phyloP scores from a whole-genome alignment of 2,888 invertebrate genomes.

The Ochropleura leucogaster region DNA sequence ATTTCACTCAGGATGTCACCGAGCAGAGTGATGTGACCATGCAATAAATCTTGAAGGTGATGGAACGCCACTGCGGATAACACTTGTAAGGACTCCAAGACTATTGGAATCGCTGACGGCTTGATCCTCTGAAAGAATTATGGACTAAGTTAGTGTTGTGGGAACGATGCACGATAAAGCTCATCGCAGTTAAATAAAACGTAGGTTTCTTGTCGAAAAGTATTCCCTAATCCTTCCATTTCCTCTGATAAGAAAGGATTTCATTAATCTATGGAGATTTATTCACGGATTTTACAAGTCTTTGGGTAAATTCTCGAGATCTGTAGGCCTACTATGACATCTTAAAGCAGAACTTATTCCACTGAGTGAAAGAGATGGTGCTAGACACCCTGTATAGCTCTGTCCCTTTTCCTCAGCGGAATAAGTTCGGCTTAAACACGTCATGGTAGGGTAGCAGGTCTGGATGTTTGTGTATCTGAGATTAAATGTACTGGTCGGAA shows the following conservation, averaged over 20 bases:
- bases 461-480: no score
- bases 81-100: slow-evolving; percentile 95
- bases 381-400: no score
- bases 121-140: slow-evolving; percentile 78
- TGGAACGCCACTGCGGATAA: slow-evolving; percentile 91
- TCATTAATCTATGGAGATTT: neutral
- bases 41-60: slow-evolving; percentile 90
- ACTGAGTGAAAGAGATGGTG: no score
- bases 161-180: neutral
- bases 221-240: neutral
- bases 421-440: no score
- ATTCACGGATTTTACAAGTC: neutral
- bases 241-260: neutral
- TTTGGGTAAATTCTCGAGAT: neutral
- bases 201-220: neutral
- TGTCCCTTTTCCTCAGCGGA: no score
- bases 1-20: slow-evolving; percentile 91
- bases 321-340: no score
- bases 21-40: slow-evolving; percentile 90
- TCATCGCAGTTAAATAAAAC: neutral
- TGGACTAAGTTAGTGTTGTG: neutral
- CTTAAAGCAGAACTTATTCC: no score
- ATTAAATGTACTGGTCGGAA: no score
- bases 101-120: slow-evolving; percentile 91
- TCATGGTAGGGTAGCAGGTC: no score